Conservation (phyloP, 2,888 invertebrate genomes). For the Rhorus exstirpatorius region DNA sequence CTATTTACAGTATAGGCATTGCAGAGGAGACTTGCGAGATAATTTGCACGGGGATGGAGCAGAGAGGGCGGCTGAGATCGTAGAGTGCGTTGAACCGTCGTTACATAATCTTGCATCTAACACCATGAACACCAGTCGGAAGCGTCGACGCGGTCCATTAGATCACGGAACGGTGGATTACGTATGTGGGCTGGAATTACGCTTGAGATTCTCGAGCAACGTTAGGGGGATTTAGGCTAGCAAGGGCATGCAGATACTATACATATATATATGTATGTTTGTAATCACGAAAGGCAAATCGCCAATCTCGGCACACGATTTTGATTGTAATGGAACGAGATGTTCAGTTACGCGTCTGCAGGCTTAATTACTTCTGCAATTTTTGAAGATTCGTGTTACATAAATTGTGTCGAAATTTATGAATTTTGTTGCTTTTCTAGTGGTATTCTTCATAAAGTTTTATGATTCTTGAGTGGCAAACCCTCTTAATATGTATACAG, state of each 20-base stretch:
- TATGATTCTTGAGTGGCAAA: too few species aligned
- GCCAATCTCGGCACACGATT: constrained; percentile 33
- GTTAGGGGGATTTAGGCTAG: constrained; percentile 20
- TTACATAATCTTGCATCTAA: constrained; percentile 78
- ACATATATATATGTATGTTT: background rate
- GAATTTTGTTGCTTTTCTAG: too few species aligned
- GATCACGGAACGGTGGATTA: constrained; percentile 55
- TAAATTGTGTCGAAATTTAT: too few species aligned
- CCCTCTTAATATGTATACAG: too few species aligned
- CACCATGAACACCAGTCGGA: constrained; percentile 45
- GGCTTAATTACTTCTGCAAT: too few species aligned
- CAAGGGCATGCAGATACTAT: background rate
- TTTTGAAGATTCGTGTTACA: too few species aligned
- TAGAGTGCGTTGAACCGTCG: constrained; percentile 72
- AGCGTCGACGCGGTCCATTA: constrained; percentile 68
- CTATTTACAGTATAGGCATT: constrained; percentile 62
- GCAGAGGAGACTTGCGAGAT: constrained; percentile 43
- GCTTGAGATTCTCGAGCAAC: constrained; percentile 46
- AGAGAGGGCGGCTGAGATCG: constrained; percentile 28
- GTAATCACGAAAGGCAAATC: constrained; percentile 11
- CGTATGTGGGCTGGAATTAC: constrained; percentile 52
- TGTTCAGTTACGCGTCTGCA: background rate
- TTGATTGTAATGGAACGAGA: constrained; percentile 64
- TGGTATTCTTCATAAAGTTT: too few species aligned
- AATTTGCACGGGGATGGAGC: constrained; percentile 22